Conservation (phyloP, 2,113 vertebrate genomes). For the Helogale parvula region DNA sequence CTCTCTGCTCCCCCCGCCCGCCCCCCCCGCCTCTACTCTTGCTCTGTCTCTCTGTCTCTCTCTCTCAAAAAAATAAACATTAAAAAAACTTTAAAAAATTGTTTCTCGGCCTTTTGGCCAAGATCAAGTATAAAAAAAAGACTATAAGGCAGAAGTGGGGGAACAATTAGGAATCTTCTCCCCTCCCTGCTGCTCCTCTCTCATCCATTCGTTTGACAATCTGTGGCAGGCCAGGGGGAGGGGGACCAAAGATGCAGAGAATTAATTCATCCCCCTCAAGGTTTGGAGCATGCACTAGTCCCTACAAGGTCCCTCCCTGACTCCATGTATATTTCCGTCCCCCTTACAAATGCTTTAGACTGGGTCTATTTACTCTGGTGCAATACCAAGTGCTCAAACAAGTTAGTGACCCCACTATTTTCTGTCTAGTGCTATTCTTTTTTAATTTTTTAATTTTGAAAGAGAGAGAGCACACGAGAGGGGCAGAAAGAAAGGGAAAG, state of each 20-base stretch:
- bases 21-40: too few relatives aligned
- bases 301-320: background rate
- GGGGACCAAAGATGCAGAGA: background rate
- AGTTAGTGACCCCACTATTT: background rate
- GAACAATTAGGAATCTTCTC: background rate
- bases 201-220: background rate
- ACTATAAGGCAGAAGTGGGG: background rate
- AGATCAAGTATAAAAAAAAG: too few relatives aligned
- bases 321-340: background rate
- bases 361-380: background rate
- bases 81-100: too few relatives aligned
- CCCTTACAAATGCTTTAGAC: background rate
- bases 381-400: background rate
- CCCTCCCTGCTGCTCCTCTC: accelerated
- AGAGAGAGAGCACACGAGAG: too few relatives aligned
- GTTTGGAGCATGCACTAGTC: background rate
- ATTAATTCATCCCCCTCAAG: background rate
- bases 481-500: too few relatives aligned
- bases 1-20: too few relatives aligned
- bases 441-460: too few relatives aligned
- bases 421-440: background rate
- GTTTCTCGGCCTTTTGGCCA: too few relatives aligned
- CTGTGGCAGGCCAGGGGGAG: too few relatives aligned
- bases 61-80: too few relatives aligned
- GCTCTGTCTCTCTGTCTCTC: too few relatives aligned